Base-by-base conservation (phyloP, 2,113 vertebrate genomes). In the Ictalurus punctatus region DNA sequence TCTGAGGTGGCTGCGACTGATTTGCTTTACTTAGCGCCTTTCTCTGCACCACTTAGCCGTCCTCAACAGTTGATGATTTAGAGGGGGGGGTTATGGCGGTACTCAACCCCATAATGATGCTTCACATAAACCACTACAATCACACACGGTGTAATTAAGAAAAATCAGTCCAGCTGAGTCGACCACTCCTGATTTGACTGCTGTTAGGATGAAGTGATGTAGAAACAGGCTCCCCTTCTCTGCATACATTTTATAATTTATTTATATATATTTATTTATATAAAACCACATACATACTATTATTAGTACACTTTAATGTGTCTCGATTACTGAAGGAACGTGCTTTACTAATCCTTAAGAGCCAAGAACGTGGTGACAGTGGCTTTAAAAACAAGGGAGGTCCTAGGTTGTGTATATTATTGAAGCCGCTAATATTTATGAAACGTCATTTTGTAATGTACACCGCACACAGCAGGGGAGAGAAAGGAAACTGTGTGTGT, bases 401-500 rank as follows among this genome's bases (percentile, higher is more conserved):
- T 14, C 23, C 1, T 25, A 16, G 4, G 74, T 12, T 12, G 21
- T 48, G 44, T 78, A 27, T 48, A 8, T 19, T 73, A 40, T 74
- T 40, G 7, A 40, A 40, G n/a, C 27, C 6, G 14, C 4, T 78
- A 2, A 27, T 79, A 27, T 79, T 79, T 48, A 5, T 25, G 9
- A 44, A 74, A 48, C 4, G 23, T 21, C 2, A 19, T 52, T 27
- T 25, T 78, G 10, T 48, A 78, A 14, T 9, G 74, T 59, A 27
- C 52, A 65, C 85, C 8, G 80, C 65, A 37, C 52, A 59, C 85
- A 87, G 83, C 61, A 52, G 89, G 84, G 84, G 91, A 1, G 92
- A 92, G 94, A 91, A 92, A 92, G 94, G 86, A 86, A 94, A 92
- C 92, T 58, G 4, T 37, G 52, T 81, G 48, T 54, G 3, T 80